phyloP scores from a whole-genome alignment of 2,797 vertebrate genomes.

The Crocodylus rhombifer region DNA sequence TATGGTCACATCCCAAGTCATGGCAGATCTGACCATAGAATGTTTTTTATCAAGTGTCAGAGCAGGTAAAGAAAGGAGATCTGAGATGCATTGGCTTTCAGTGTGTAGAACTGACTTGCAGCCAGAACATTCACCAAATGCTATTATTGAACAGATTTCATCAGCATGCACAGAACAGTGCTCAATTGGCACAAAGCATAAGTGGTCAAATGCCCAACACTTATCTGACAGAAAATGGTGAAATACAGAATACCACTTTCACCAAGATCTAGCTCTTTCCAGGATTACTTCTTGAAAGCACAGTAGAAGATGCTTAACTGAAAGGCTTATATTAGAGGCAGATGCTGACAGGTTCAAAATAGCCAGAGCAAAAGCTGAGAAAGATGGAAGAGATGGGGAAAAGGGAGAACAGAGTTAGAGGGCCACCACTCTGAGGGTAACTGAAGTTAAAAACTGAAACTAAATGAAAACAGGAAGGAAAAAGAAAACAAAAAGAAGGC shows the following conservation, averaged over 20 bases:
- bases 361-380: background rate
- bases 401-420: background rate
- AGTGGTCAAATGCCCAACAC: background rate
- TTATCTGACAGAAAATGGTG: background rate
- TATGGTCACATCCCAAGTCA: background rate
- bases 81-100: background rate
- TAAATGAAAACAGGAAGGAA: background rate
- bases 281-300: background rate
- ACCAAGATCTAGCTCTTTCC: background rate
- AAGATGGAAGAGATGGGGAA: background rate
- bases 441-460: background rate
- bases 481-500: background rate
- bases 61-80: background rate
- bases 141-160: background rate
- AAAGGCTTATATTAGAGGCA: background rate
- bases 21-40: background rate
- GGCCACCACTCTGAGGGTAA: background rate
- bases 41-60: background rate
- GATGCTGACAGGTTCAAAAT: background rate
- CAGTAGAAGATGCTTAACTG: background rate
- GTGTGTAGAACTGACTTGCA: background rate
- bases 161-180: background rate
- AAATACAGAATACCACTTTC: background rate
- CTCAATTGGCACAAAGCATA: background rate
- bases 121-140: background rate